Percentiles rank a stretch among this genome's conserved stretches.
Evolutionary conservation across 1,140 invertebrate species (phyloP).

Genomic region (Leptinotarsa defecta): DNA sequence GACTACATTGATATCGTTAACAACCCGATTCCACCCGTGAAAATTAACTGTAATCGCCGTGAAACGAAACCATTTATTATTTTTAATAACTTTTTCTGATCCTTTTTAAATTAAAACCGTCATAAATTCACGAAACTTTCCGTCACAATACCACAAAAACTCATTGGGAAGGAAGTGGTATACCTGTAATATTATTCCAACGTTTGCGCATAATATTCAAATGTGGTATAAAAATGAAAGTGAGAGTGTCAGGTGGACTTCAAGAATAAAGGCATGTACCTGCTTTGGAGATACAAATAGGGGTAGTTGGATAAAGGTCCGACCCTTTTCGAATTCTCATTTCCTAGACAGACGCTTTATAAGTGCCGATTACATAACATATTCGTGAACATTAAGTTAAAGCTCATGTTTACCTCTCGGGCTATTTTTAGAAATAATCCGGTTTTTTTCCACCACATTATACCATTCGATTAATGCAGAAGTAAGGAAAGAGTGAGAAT

Average conservation of each 20-base stretch:
- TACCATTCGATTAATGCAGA: too few species aligned
- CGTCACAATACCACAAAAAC: too few species aligned
- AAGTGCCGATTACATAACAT: neutral
- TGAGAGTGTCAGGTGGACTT: constrained; percentile 7
- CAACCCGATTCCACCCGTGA: too few species aligned
- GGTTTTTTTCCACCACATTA: neutral
- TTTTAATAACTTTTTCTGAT: too few species aligned
- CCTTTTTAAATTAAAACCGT: too few species aligned
- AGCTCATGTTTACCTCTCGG: neutral
- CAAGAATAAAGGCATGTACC: neutral
- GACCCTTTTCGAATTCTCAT: constrained; percentile 1
- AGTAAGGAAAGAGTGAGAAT: too few species aligned
- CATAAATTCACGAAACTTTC: too few species aligned
- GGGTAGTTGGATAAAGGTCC: neutral
- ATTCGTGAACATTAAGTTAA: neutral
- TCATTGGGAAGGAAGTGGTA: too few species aligned
- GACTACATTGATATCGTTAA: too few species aligned
- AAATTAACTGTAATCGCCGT: too few species aligned
- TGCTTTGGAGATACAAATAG: neutral
- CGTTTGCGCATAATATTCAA: neutral
- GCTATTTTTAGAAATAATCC: constrained; percentile 1
- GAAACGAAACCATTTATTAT: too few species aligned
- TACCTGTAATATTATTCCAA: too few species aligned
- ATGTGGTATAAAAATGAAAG: neutral
- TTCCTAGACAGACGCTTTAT: constrained; percentile 3